Evolutionary conservation across 2,113 vertebrate genomes (phyloP), one percentile per base, ranked within the genome.

Genomic region (Australoheros scitulus): DNA sequence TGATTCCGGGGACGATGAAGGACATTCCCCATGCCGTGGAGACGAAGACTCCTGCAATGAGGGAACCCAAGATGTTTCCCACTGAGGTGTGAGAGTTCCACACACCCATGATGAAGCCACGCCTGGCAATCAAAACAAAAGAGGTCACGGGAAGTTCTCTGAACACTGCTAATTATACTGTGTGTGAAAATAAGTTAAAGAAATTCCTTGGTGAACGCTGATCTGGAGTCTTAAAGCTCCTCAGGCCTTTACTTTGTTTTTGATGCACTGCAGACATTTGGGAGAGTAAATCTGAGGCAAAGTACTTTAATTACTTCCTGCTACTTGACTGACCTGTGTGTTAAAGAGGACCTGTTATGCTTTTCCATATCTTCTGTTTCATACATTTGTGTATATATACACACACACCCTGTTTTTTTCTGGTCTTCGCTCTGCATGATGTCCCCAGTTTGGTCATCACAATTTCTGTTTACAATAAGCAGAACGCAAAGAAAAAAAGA

Each of bases 61-160:
- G 95, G 0, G 98, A 99, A n/a, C 98, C 98, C 64, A 99, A 24
- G 85, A 99, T 99, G 94, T 99, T 99, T 59, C 98, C 98, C 7
- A 99, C 97, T 0, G 98, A 99, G 0, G 98, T 99, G 94, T 99
- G 98, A 0, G 98, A 99, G 91, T 99, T 99, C 98, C 98, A 99
- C 87, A 99, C 92, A 9, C 98, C 98, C 98, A 99, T 99, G 95
- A 99, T 99, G 77, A 99, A 92, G 1, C 98, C 98, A 29, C 98
- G 95, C 84, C 98, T 98, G 93, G 15, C 7, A 47, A 86, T 18
- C 20, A 36, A 55, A 83, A 76, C 75, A 90, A 24, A 86, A 56
- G 18, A 36, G 34, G 20, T 14, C n/a, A 50, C n/a, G n/a, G n/a
- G n/a, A n/a, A n/a, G n/a, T n/a, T n/a, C n/a, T n/a, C n/a, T n/a